These are phyloP conservation scores for Calyptommatus sinebrachiatus DNA, from an alignment of 2,113 vertebrate species.

Conservation along the genomic window DNA sequence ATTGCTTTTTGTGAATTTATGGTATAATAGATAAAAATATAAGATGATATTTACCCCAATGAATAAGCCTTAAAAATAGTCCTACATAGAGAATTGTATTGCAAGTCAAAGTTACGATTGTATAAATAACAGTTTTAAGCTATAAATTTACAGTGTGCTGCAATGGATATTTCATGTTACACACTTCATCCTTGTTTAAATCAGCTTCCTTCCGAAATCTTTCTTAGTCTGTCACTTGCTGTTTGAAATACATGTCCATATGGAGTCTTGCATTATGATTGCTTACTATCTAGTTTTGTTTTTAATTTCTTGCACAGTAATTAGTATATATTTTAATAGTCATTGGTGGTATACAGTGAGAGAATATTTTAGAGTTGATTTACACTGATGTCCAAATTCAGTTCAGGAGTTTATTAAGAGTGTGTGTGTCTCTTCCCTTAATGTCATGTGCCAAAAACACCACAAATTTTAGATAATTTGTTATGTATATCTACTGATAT, in stretches of 20 bases:
- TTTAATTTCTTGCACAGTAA: background rate
- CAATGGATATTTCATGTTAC: background rate
- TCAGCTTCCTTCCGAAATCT: background rate
- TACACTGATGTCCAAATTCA: background rate
- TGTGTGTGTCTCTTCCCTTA: background rate
- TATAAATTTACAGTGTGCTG: background rate
- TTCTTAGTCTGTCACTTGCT: background rate
- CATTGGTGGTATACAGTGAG: background rate
- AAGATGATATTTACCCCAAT: background rate
- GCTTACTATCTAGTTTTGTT: background rate
- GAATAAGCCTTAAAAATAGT: background rate
- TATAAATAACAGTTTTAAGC: background rate
- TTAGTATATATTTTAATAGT: background rate
- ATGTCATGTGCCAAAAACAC: background rate
- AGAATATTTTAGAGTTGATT: too few relatives aligned
- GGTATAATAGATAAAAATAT: background rate
- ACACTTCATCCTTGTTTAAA: background rate
- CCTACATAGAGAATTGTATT: background rate
- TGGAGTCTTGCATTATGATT: background rate
- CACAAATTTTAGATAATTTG: too few relatives aligned
- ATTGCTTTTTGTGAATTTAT: background rate
- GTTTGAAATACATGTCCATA: background rate
- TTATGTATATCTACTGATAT: background rate
- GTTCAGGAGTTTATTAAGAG: background rate
- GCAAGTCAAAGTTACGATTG: background rate